phyloP scores from a whole-genome alignment of 2,113 vertebrate species.

The Carassius carassius region DNA sequence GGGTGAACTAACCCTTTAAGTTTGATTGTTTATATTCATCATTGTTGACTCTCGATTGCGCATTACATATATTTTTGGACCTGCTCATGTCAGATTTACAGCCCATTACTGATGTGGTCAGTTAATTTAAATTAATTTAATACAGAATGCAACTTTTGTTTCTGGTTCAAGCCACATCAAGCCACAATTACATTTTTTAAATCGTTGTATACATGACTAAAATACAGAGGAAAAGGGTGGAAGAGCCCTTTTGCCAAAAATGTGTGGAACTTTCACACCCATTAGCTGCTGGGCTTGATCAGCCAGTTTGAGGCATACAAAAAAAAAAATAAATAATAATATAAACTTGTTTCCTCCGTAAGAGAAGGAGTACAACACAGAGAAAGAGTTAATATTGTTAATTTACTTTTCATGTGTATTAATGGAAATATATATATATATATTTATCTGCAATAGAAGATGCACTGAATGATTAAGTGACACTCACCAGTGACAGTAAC shows the following conservation, averaged over 20 bases:
- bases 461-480: neutral
- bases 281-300: neutral
- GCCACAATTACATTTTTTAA: neutral
- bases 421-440: too few species aligned
- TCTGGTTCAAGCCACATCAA: neutral
- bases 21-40: neutral
- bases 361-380: neutral
- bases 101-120: too few species aligned
- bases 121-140: too few species aligned
- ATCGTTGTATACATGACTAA: neutral
- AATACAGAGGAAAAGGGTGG: neutral
- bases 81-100: too few species aligned
- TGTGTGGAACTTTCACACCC: neutral
- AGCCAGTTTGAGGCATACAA: neutral
- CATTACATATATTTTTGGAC: too few species aligned
- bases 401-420: neutral
- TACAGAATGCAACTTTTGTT: too few species aligned
- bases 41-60: neutral
- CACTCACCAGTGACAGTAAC: neutral
- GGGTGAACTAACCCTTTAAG: neutral
- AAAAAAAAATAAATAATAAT: neutral
- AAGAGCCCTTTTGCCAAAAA: neutral
- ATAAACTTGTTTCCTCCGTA: too few species aligned
- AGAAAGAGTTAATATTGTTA: neutral
- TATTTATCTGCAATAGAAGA: neutral